These are phyloP conservation scores for Lithophane ornitopus DNA, from an alignment of 2,888 invertebrate species.

Conservation along the genomic window DNA sequence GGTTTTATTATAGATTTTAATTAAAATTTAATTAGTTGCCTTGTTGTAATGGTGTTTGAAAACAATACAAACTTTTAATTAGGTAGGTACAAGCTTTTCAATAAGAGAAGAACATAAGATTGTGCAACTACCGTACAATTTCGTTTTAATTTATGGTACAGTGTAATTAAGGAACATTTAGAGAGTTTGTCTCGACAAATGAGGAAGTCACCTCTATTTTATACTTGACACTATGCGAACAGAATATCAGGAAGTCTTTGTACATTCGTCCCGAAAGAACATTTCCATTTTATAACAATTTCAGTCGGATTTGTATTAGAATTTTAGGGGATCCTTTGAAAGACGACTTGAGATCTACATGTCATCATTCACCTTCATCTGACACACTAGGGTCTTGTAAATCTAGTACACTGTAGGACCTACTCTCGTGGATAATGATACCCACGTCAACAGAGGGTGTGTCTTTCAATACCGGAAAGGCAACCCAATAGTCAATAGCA, in stretches of 20 bases:
- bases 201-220: slow-evolving; percentile 20
- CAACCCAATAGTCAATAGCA: slow-evolving; percentile 20
- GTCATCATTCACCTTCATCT: too few species aligned
- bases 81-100: slow-evolving; percentile 17
- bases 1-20: slow-evolving; percentile 78
- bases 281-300: background rate
- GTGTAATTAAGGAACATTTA: slow-evolving; percentile 22
- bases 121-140: slow-evolving; percentile 22
- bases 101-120: slow-evolving; percentile 22
- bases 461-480: slow-evolving; percentile 38
- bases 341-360: background rate
- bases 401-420: background rate
- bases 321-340: background rate
- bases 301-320: background rate
- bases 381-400: too few species aligned
- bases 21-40: slow-evolving; percentile 73
- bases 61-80: background rate
- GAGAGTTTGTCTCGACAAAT: slow-evolving; percentile 11
- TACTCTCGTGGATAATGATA: background rate
- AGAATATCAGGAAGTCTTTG: background rate
- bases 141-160: slow-evolving; percentile 29
- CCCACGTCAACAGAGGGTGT: slow-evolving; percentile 20
- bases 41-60: slow-evolving; percentile 41
- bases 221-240: background rate
- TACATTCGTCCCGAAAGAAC: background rate